Conservation (phyloP, 2,797 vertebrate species). For the Fistularia tabacaria region DNA sequence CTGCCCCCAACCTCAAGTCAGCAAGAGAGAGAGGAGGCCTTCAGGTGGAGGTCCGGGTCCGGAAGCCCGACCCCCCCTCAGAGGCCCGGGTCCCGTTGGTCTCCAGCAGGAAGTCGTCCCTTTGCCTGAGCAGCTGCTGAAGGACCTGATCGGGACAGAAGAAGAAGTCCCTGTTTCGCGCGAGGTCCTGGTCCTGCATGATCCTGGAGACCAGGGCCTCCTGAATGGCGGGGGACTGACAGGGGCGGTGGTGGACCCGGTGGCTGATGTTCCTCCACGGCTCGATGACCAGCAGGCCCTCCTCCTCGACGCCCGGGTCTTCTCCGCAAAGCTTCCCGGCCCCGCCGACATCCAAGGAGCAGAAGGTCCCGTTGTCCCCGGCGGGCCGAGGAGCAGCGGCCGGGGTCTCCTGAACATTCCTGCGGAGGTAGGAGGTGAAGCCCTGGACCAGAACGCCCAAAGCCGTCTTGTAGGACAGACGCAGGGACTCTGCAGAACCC, state of each 20-base stretch:
- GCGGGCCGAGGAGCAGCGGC: neutral
- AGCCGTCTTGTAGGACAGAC: conserved; percentile 47
- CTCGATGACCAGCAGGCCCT: conserved; percentile 58
- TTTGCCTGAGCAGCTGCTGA: conserved; percentile 46
- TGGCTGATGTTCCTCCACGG: conserved; percentile 55
- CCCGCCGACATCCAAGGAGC: too few species aligned
- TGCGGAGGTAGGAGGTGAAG: conserved; percentile 51
- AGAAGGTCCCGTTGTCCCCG: neutral
- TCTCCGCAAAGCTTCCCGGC: conserved; percentile 1
- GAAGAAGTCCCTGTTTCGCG: conserved; percentile 54
- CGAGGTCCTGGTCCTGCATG: conserved; percentile 51
- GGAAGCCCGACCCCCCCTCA: too few species aligned
- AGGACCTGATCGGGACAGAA: conserved; percentile 21
- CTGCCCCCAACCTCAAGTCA: neutral
- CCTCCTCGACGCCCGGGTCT: neutral
- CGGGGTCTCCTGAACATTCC: conserved; percentile 48
- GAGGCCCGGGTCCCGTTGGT: conserved; percentile 1
- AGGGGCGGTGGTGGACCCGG: conserved; percentile 52
- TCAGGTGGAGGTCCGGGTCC: too few species aligned
- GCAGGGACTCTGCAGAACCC: conserved; percentile 56
- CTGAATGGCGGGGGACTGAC: conserved; percentile 59
- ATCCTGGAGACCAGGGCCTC: conserved; percentile 53
- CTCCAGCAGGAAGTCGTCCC: conserved; percentile 41
- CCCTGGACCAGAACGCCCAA: conserved; percentile 42
- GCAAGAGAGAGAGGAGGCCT: neutral